Evolutionary conservation across 2,113 vertebrate genomes (phyloP).

Genomic region (Dipodomys merriami): DNA sequence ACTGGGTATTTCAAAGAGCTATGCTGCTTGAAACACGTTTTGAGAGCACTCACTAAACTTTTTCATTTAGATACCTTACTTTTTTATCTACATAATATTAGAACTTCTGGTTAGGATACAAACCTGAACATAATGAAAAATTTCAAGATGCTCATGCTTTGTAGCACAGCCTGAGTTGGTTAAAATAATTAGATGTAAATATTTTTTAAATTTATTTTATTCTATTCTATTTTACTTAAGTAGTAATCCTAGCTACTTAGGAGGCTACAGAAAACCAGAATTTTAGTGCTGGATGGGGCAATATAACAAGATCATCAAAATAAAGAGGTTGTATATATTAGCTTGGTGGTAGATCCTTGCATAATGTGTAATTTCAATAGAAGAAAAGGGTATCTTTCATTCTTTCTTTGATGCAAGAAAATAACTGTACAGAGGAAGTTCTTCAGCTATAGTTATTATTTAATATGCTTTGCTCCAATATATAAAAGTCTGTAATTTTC

Average conservation of each 20-base stretch:
- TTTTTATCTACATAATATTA: constrained; percentile 11
- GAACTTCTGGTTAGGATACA: neutral
- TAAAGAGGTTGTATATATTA: neutral
- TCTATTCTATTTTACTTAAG: neutral
- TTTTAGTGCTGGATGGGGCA: neutral
- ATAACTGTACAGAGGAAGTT: neutral
- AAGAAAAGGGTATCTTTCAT: neutral
- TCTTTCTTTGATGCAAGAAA: neutral
- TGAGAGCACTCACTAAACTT: neutral
- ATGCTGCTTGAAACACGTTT: neutral
- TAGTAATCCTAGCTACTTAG: no score
- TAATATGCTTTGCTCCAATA: neutral
- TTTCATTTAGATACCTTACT: neutral
- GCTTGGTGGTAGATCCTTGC: neutral
- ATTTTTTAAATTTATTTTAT: constrained; percentile 18
- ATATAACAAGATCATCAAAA: neutral
- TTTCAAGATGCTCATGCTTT: neutral
- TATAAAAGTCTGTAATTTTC: neutral
- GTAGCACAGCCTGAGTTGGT: neutral
- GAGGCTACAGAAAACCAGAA: neutral
- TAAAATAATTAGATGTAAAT: neutral
- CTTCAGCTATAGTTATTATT: neutral
- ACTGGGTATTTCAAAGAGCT: neutral
- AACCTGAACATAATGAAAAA: neutral
- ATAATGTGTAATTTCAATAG: neutral